Evolutionary conservation across 2,797 vertebrate species (phyloP).

Genomic region (Ctenochaetus hawaiiensis): DNA sequence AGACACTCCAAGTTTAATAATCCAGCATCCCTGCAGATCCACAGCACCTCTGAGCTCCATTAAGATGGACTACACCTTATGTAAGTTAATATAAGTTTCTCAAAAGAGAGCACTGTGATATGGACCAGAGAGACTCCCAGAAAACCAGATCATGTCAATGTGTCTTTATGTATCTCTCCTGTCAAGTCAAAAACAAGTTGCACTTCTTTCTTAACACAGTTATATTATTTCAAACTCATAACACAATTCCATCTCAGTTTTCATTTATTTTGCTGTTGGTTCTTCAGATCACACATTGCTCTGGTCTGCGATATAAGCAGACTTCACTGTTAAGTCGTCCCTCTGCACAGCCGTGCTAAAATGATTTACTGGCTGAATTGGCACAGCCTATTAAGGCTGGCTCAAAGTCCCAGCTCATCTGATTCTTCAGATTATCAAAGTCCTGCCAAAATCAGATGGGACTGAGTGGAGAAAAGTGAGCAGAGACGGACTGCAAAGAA

Average conservation of each 20-base stretch:
- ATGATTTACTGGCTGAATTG: slow-evolving; percentile 56
- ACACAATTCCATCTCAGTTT: neutral
- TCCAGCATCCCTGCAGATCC: neutral
- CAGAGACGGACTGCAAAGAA: slow-evolving; percentile 36
- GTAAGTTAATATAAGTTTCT: neutral
- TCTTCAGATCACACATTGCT: slow-evolving; percentile 28
- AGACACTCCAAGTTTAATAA: neutral
- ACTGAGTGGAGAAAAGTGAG: slow-evolving; percentile 41
- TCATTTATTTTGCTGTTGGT: slow-evolving; percentile 1
- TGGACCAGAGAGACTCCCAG: neutral
- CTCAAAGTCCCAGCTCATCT: slow-evolving; percentile 55
- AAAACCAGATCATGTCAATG: neutral
- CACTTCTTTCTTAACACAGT: neutral
- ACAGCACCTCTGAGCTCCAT: neutral
- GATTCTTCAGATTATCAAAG: slow-evolving; percentile 75
- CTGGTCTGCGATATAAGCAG: slow-evolving; percentile 16
- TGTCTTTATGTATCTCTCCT: neutral
- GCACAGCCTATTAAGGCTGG: slow-evolving; percentile 43
- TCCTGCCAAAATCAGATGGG: slow-evolving; percentile 61
- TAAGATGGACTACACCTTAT: neutral
- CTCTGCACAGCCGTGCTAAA: slow-evolving; percentile 43
- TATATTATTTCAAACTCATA: slow-evolving; percentile 12
- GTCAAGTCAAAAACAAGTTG: slow-evolving; percentile 20
- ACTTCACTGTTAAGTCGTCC: slow-evolving; percentile 16
- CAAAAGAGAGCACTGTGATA: neutral